A percentile compares a stretch with the other conserved stretches of the same genome.
phyloP scores from a whole-genome alignment of 1,140 invertebrate species.

The Akabosia matsudoensis region DNA sequence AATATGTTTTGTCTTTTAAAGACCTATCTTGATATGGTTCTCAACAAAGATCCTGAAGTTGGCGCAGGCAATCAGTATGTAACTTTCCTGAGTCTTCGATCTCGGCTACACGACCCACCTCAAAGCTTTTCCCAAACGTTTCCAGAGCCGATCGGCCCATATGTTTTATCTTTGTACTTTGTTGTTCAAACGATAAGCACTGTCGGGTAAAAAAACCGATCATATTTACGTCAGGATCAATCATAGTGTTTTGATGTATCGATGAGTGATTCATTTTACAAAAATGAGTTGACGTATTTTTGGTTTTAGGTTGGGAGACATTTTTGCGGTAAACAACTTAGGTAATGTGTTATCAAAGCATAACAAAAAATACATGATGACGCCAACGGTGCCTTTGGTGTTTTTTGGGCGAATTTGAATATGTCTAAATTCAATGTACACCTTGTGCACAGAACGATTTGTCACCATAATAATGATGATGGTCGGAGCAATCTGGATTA shows the following conservation, averaged over 20 bases:
- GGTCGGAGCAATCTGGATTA: constrained; percentile 38
- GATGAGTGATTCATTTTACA: background rate
- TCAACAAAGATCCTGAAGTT: background rate
- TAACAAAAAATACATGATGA: too few species aligned
- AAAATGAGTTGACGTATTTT: background rate
- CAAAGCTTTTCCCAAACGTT: background rate
- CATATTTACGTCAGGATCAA: background rate
- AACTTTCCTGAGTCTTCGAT: constrained; percentile 6
- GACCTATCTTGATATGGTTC: constrained; percentile 17
- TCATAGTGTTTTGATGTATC: background rate
- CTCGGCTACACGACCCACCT: constrained; percentile 12
- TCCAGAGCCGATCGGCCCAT: constrained; percentile 25
- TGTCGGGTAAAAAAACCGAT: constrained; percentile 32
- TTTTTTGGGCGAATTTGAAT: too few species aligned
- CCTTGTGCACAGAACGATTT: constrained; percentile 11
- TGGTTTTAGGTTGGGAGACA: constrained; percentile 38
- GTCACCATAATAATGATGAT: constrained; percentile 40
- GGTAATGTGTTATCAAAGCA: constrained; percentile 33
- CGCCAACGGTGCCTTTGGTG: too few species aligned
- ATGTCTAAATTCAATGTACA: too few species aligned
- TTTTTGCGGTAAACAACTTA: background rate
- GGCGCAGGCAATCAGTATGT: background rate
- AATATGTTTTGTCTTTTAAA: too few species aligned
- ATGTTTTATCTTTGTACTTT: constrained; percentile 29
- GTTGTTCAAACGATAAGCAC: constrained; percentile 34